Evolutionary conservation across 2,797 vertebrate genomes (phyloP).

Genomic region (Centropyge bicolor): DNA sequence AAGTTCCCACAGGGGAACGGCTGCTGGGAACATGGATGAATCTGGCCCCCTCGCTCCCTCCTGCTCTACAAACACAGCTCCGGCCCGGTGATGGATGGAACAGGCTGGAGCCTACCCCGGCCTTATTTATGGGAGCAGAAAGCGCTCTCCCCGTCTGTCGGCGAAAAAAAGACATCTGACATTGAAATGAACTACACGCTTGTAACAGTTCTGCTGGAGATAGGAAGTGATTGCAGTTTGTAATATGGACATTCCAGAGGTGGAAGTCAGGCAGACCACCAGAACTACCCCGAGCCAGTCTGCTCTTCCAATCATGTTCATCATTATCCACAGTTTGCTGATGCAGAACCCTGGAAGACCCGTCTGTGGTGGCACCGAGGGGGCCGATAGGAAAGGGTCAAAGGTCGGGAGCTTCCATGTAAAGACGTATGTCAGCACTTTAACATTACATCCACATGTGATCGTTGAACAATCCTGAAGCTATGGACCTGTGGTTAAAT

Average conservation of each 20-base stretch:
- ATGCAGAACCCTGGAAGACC: constrained; percentile 23
- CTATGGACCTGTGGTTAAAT: background rate
- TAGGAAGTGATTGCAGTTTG: constrained; percentile 72
- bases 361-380: constrained; percentile 21
- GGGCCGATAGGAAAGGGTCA: constrained; percentile 15
- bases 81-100: constrained; percentile 81
- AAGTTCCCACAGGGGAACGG: constrained; percentile 74
- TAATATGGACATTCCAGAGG: constrained; percentile 78
- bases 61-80: constrained; percentile 76
- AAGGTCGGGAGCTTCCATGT: background rate
- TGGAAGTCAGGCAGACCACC: constrained; percentile 77
- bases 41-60: constrained; percentile 57
- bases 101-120: constrained; percentile 74
- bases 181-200: constrained; percentile 75
- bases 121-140: constrained; percentile 82
- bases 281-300: constrained; percentile 62
- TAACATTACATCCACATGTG: constrained; percentile 1
- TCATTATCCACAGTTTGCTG: constrained; percentile 21
- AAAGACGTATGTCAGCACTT: background rate
- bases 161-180: constrained; percentile 69
- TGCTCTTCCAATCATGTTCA: constrained; percentile 74
- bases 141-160: constrained; percentile 65
- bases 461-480: constrained; percentile 5
- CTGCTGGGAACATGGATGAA: constrained; percentile 80
- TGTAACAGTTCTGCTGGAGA: constrained; percentile 70